phyloP scores from a whole-genome alignment of 2,113 vertebrate species.

The Salvelinus sp. region DNA sequence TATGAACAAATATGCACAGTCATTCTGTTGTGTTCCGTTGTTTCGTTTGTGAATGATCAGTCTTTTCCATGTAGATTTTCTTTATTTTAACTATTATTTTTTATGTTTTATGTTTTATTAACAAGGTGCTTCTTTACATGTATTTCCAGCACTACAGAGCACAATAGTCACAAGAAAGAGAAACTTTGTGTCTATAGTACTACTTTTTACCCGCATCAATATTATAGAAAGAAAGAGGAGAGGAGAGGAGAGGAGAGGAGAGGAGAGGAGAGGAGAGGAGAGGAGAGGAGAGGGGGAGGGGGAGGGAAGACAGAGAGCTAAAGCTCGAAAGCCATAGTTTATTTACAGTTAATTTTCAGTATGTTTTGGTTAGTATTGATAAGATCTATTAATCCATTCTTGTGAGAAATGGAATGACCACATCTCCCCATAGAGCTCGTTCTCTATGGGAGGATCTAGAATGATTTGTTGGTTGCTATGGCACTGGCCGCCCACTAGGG shows the following conservation, averaged over 20 bases:
- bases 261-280: slow-evolving; percentile 46
- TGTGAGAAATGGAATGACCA: slow-evolving; percentile 66
- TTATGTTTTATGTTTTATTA: slow-evolving; percentile 59
- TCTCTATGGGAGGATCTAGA: slow-evolving; percentile 14
- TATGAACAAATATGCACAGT: slow-evolving; percentile 66
- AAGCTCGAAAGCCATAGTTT: slow-evolving; percentile 42
- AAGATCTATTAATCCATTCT: slow-evolving; percentile 46
- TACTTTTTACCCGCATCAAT: slow-evolving; percentile 86
- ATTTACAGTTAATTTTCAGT: slow-evolving; percentile 65
- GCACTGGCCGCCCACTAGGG: slow-evolving; percentile 53
- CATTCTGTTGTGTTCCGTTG: slow-evolving; percentile 41
- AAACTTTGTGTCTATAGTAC: slow-evolving; percentile 83
- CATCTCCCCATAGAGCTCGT: slow-evolving; percentile 46
- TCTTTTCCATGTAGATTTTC: slow-evolving; percentile 51
- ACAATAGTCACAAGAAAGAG: slow-evolving; percentile 81
- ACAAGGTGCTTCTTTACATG: slow-evolving; percentile 90
- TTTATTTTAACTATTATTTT: slow-evolving; percentile 40
- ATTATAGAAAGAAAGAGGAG: slow-evolving; percentile 63
- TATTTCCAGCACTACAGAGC: slow-evolving; percentile 80
- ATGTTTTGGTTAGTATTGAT: slow-evolving; percentile 50
- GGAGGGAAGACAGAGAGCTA: slow-evolving; percentile 45
- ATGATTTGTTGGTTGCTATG: slow-evolving; percentile 61
- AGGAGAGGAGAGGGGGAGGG: slow-evolving; percentile 53
- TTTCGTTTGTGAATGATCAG: slow-evolving; percentile 57
- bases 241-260: slow-evolving; percentile 56